A percentile compares a stretch with the other conserved stretches of the same genome.
Evolutionary conservation across 2,113 vertebrate species (phyloP).

Genomic region (Drymodes brunneopygia): DNA sequence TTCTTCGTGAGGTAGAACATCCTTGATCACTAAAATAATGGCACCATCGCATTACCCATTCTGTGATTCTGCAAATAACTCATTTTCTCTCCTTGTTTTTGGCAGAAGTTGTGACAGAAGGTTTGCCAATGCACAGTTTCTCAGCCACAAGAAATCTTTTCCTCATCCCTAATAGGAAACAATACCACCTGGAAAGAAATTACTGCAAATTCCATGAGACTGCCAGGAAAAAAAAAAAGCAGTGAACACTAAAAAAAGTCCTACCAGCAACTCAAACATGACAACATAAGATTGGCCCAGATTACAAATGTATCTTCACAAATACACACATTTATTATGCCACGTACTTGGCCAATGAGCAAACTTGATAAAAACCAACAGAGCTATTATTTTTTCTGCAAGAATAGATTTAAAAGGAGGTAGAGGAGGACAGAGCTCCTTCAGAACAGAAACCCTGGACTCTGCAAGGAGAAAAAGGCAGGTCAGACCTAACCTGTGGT

Average conservation of each 20-base stretch:
- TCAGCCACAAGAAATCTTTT: background rate
- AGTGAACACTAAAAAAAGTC: background rate
- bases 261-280: background rate
- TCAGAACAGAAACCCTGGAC: background rate
- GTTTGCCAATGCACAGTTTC: background rate
- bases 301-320: background rate
- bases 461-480: background rate
- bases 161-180: background rate
- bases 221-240: background rate
- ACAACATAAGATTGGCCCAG: background rate
- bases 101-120: background rate
- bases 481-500: background rate
- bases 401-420: background rate
- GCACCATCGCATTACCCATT: background rate
- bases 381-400: background rate
- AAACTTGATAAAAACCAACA: background rate
- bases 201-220: background rate
- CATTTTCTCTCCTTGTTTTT: background rate
- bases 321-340: background rate
- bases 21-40: background rate
- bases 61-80: background rate
- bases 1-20: background rate
- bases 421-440: background rate
- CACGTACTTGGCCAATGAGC: background rate
- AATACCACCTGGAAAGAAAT: background rate